Evolutionary conservation across 1,140 invertebrate genomes (phyloP), one percentile per base, ranked within the genome.

Genomic region (Eurosta solidaginis): DNA sequence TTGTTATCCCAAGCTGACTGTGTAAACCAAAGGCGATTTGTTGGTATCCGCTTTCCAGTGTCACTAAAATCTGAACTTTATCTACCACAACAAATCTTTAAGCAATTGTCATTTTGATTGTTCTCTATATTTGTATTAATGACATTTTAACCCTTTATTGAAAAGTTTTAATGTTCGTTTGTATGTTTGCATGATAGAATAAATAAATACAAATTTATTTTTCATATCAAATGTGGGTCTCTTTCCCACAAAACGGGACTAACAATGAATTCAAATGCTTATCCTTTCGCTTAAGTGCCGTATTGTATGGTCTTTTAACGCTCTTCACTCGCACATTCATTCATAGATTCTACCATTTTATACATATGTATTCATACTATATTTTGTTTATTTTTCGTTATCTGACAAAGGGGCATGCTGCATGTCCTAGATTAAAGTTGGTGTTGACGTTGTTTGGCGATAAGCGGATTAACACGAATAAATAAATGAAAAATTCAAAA

Each of bases 81-180:
- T 68, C 59, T 68, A 33, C 33, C 59, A 68, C 59, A 68, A 40
- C 59, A 68, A 68, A 68, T 68, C 59, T 68, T 68, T 68, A 68
- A 40, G 59, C 59, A 68, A 40, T 68, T 68, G 9, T 68, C 17
- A 40, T 36, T 68, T 68, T 42, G n/a, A 40, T 68, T 68, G 40
- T 40, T 22, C 40, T 17, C 33, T 40, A n/a, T n/a, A n/a, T n/a
- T n/a, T n/a, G 54, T 36, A 33, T 63, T 36, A 36, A 1, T 27
- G 5, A 27, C n/a, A n/a, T n/a, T n/a, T n/a, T n/a, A n/a, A n/a
- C n/a, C n/a, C n/a, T n/a, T n/a, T n/a, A n/a, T n/a, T n/a, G n/a
- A n/a, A n/a, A n/a, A n/a, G n/a, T n/a, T n/a, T n/a, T n/a, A n/a
- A n/a, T n/a, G n/a, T n/a, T n/a, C n/a, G n/a, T n/a, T n/a, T n/a